These are phyloP conservation scores for Scelioninae gen. 2 DNA, from an alignment of 2,888 invertebrate species.

Conservation along the genomic window DNA sequence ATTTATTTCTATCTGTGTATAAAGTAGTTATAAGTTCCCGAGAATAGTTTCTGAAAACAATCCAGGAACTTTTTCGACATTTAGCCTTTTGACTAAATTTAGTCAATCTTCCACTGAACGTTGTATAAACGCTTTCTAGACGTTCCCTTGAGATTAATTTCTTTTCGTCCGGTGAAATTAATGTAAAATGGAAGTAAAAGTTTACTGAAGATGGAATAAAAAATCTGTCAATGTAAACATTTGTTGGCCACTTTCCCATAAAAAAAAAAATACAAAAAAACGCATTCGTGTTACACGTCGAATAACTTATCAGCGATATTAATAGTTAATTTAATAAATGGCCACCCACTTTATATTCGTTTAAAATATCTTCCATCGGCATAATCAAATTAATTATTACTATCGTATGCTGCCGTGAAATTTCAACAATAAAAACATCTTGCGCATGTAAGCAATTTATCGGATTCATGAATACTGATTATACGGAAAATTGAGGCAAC, in stretches of 20 bases:
- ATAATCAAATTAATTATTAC: background rate
- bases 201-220: background rate
- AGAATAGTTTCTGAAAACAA: no score
- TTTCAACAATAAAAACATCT: no score
- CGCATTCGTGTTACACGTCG: constrained; percentile 7
- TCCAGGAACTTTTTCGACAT: no score
- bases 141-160: no score
- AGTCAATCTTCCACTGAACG: no score
- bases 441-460: no score
- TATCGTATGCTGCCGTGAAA: background rate
- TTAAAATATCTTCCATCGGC: background rate
- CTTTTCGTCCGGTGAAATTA: background rate
- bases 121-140: no score
- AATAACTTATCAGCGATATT: constrained; percentile 1
- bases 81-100: no score
- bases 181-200: background rate
- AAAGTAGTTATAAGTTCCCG: no score
- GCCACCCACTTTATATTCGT: constrained; percentile 1
- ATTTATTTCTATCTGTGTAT: no score
- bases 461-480: no score
- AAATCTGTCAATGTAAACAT: constrained; percentile 2
- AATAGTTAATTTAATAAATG: constrained; percentile 2
- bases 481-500: no score
- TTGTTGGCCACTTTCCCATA: constrained; percentile 5
- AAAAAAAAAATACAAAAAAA: background rate